phyloP scores from a whole-genome alignment of 1,140 invertebrate species.

The Philopotamus ludificatus region DNA sequence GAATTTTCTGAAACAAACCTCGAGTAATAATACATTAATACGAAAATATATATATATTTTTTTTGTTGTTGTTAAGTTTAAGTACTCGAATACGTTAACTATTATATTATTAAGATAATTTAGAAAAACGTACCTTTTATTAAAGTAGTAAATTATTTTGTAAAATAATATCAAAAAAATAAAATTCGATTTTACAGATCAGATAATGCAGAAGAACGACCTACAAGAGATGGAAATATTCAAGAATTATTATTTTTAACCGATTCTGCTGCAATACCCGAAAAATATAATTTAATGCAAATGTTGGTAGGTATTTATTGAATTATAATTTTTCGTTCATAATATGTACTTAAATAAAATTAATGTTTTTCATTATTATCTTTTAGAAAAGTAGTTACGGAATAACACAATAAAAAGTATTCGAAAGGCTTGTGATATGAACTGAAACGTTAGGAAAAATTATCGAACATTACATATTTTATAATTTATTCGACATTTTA shows the following conservation, averaged over 20 bases:
- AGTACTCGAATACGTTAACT: too few relatives aligned
- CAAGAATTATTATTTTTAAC: slow-evolving; percentile 1
- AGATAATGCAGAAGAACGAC: slow-evolving; percentile 11
- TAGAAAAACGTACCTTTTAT: too few relatives aligned
- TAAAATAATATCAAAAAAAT: too few relatives aligned
- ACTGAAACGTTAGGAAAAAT: too few relatives aligned
- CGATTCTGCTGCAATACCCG: not conserved
- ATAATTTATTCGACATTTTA: not conserved
- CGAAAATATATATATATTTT: too few relatives aligned
- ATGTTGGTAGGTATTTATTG: slow-evolving; percentile 14
- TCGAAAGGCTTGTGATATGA: too few relatives aligned
- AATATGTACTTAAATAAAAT: not conserved
- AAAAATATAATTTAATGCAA: slow-evolving; percentile 21
- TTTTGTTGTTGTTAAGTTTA: too few relatives aligned
- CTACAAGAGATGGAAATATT: not conserved
- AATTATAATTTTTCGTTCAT: slow-evolving; percentile 5
- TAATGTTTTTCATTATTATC: not conserved
- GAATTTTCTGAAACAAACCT: too few relatives aligned
- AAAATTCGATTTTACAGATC: not conserved
- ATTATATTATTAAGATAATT: too few relatives aligned
- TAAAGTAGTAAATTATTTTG: too few relatives aligned
- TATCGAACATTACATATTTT: not conserved
- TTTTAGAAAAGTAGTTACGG: slow-evolving; percentile 5
- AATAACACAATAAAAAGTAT: not conserved
- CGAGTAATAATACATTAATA: too few relatives aligned